Evolutionary conservation across 92 coral and sea anemone genomes (phyloP), one percentile per base, ranked within the genome.

Genomic region (Siderastrea radians): DNA sequence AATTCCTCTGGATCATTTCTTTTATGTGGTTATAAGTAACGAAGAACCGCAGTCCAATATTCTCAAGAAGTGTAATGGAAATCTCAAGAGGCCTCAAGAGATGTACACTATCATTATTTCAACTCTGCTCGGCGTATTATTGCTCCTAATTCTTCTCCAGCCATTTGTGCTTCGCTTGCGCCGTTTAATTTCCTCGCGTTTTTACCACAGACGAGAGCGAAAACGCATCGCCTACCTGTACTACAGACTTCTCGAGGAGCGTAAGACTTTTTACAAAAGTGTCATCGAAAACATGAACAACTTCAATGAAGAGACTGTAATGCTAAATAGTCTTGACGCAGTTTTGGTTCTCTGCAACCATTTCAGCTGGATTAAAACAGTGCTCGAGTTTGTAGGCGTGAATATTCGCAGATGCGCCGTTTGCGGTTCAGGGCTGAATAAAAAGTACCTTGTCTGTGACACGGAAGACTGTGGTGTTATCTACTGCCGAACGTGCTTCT

Each of bases 401-500:
- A 95, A 88, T 59, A 75, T 93, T 45, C 94, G 90, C 62, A 87
- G 89, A 62, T 98, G 99, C 26, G 87, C 96, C 87, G 98, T 98
- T 44, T 98, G 99, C 55, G 94, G 96, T 3, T 92, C 95, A 5
- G 90, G 96, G 14, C 89, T 96, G 51, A 98, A 89, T 58, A 85
- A 86, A 44, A 93, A 91, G 82, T 98, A 92, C 80, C 77, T 94
- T 45, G 80, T 84, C 91, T 98, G 99, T 73, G 95, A 93, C 43
- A 95, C 95, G 1, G 96, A 91, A 10, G 94, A 87, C 60, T 98
- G 99, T 65, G 98, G 89, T 55, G 96, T 95, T 11, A 90, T 96
- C 58, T 98, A 98, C 77, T 98, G 99, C 71, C 98, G 98, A 55
- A 96, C 99, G 43, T 98, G 99, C 80, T 98, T 96, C 89, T 98